A percentile compares a stretch with the other conserved stretches of the same genome.
Conservation (phyloP, 2,888 invertebrate genomes). For the Ypsolopha sequella region DNA sequence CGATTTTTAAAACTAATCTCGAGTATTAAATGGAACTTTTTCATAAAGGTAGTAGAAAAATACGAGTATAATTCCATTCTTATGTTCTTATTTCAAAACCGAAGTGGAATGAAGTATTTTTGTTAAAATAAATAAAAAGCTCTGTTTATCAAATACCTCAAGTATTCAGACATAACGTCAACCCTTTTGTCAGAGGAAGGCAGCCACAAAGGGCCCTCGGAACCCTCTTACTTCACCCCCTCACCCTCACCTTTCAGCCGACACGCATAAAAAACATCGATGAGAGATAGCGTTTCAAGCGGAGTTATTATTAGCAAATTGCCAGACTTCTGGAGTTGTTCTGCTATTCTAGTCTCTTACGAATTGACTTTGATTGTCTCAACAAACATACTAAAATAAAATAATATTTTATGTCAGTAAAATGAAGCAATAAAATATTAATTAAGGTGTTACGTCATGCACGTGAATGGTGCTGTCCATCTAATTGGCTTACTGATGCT, state of each 20-base stretch:
- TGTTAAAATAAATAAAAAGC: slow-evolving; percentile 4
- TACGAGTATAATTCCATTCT: no score
- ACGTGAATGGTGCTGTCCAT: not conserved
- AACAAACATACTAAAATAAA: no score
- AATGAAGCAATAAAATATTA: no score
- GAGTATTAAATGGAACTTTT: no score
- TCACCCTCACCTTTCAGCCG: slow-evolving; percentile 20
- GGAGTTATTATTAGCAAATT: slow-evolving; percentile 24
- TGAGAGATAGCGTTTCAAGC: slow-evolving; percentile 26
- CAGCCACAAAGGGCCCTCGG: slow-evolving; percentile 33
- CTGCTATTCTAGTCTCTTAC: no score
- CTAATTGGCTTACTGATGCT: not conserved
- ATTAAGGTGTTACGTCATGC: not conserved
- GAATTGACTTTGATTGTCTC: no score
- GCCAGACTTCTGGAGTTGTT: not conserved
- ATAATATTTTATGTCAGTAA: no score
- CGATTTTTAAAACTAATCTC: no score
- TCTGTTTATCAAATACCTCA: not conserved
- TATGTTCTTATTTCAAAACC: not conserved
- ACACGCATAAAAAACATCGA: slow-evolving; percentile 42
- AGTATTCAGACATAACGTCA: slow-evolving; percentile 25
- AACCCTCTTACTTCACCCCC: slow-evolving; percentile 28
- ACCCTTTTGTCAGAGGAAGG: slow-evolving; percentile 38
- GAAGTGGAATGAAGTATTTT: not conserved
- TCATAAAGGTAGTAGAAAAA: no score